Conservation (phyloP, 2,888 invertebrate genomes). For the Tenthredo amoena region DNA sequence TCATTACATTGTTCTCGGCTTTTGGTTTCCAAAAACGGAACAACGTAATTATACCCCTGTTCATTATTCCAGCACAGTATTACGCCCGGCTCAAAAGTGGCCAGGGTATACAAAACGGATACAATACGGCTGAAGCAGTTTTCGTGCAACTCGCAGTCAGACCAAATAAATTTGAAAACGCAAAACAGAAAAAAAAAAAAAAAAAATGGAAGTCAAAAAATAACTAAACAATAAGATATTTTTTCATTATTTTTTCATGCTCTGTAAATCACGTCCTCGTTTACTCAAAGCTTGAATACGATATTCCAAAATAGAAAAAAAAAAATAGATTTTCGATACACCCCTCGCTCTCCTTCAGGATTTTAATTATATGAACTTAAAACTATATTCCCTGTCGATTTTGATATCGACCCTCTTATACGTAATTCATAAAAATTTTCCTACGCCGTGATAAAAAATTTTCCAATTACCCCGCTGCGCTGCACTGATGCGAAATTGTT, state of each 20-base stretch:
- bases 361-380: too few relatives aligned
- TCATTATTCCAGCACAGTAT: neutral
- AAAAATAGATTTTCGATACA: too few relatives aligned
- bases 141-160: neutral
- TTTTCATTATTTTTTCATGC: neutral
- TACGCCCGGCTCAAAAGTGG: neutral
- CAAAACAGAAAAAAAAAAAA: neutral
- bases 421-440: neutral
- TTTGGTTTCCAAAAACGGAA: neutral
- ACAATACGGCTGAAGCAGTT: neutral
- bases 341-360: too few relatives aligned
- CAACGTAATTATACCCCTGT: neutral
- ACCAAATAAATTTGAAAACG: neutral
- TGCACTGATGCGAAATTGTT: slow-evolving; percentile 15
- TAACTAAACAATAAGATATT: neutral
- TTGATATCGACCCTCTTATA: neutral
- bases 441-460: neutral
- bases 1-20: neutral
- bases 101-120: neutral
- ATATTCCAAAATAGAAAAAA: neutral
- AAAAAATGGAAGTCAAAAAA: too few relatives aligned
- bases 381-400: neutral
- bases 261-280: neutral
- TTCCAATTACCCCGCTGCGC: neutral
- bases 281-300: neutral